Conservation (phyloP, 2,888 invertebrate genomes). For the Silvanus unidentatus region DNA sequence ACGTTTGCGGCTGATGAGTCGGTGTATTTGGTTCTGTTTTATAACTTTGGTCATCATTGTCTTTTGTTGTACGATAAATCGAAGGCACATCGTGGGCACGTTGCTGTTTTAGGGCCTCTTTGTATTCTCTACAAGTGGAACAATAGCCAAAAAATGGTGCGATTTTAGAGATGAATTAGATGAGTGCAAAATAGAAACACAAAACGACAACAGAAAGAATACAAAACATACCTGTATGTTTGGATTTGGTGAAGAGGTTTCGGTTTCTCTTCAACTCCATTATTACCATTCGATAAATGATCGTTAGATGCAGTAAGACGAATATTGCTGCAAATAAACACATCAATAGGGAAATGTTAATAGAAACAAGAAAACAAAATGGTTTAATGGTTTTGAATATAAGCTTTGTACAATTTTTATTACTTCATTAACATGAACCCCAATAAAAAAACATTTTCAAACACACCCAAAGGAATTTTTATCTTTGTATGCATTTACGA, state of each 20-base stretch:
- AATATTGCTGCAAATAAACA: slow-evolving; percentile 36
- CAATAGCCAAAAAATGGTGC: slow-evolving; percentile 1
- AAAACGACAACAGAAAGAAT: slow-evolving; percentile 5
- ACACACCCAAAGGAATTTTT: too few relatives aligned
- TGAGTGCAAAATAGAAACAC: neutral
- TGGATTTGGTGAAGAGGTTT: slow-evolving; percentile 64
- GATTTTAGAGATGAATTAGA: neutral
- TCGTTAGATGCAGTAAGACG: slow-evolving; percentile 58
- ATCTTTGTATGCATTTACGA: slow-evolving; percentile 10
- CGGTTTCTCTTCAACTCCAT: slow-evolving; percentile 59
- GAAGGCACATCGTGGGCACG: slow-evolving; percentile 67
- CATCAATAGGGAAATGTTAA: slow-evolving; percentile 10
- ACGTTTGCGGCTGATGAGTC: slow-evolving; percentile 46
- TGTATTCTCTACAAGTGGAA: slow-evolving; percentile 65
- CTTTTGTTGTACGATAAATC: slow-evolving; percentile 64
- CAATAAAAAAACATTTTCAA: too few relatives aligned
- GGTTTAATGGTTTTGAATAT: slow-evolving; percentile 2
- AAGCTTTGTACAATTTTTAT: slow-evolving; percentile 8
- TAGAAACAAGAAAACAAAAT: slow-evolving; percentile 3
- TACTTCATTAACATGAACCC: too few relatives aligned
- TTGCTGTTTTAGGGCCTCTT: slow-evolving; percentile 82
- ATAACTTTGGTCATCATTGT: slow-evolving; percentile 53
- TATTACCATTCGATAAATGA: slow-evolving; percentile 54
- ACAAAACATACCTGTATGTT: slow-evolving; percentile 64
- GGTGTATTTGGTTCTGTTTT: slow-evolving; percentile 50